Evolutionary conservation across 2,113 vertebrate species (phyloP).

Genomic region (Pedionomus torquatus): DNA sequence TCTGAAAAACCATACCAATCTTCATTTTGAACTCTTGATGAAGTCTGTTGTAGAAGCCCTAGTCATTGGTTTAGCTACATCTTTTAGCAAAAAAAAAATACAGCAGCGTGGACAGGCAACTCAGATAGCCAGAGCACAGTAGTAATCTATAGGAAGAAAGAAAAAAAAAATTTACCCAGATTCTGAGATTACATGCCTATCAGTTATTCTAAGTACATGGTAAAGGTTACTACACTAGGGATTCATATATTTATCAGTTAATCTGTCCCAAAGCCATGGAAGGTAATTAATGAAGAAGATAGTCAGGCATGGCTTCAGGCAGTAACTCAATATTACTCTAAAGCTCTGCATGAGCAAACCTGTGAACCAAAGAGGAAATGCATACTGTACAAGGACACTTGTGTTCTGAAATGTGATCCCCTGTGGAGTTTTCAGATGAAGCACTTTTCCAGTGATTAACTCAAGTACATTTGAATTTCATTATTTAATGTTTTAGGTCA

Average conservation of each 20-base stretch:
- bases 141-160: background rate
- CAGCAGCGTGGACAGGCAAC: background rate
- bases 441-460: slow-evolving; percentile 64
- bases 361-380: slow-evolving; percentile 59
- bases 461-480: slow-evolving; percentile 52
- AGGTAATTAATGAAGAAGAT: slow-evolving; percentile 68
- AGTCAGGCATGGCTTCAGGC: slow-evolving; percentile 61
- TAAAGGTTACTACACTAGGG: slow-evolving; percentile 33
- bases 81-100: background rate
- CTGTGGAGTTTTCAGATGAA: slow-evolving; percentile 25
- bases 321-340: slow-evolving; percentile 62
- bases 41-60: background rate
- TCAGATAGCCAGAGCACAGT: background rate
- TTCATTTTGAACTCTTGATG: background rate
- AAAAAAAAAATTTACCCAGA: background rate
- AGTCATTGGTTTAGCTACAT: background rate
- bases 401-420: slow-evolving; percentile 60
- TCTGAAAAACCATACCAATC: background rate
- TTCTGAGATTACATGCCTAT: slow-evolving; percentile 5
- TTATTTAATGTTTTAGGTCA: slow-evolving; percentile 63
- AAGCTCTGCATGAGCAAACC: slow-evolving; percentile 58
- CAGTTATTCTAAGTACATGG: background rate
- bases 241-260: slow-evolving; percentile 57
- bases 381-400: slow-evolving; percentile 55
- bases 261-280: slow-evolving; percentile 62